Evolutionary conservation across 2,113 vertebrate genomes (phyloP), one percentile per base, ranked within the genome.

Genomic region (Polypterus senegalus): DNA sequence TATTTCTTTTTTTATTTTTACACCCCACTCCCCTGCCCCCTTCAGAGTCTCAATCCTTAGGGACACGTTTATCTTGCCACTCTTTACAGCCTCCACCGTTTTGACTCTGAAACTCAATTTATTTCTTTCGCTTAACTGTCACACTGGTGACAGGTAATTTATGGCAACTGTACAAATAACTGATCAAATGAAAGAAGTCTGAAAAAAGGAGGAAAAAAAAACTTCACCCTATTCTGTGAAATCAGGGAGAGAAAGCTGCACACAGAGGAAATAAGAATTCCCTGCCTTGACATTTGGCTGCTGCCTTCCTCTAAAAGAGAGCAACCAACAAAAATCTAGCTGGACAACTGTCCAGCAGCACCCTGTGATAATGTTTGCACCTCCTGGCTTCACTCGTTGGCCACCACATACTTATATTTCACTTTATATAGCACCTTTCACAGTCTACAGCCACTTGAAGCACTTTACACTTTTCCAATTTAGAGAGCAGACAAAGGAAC

Each of bases 101-200:
- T 67, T 63, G 63, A 63, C 69, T 63, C 49, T 60, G 62, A 65
- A 74, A 69, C 65, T 67, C 62, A 70, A 68, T 70, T 72, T 70
- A 68, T 74, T 71, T 61, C 61, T 62, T 55, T 47, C 51, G 58
- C 69, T 54, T 65, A 69, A 59, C 72, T 71, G 74, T 69, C 70
- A 74, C 67, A 66, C 72, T 67, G 66, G 45, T 70, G 66, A 73
- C 60, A 62, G 63, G 70, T 73, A 69, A 73, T 72, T 77, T 70
- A 72, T 68, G 65, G 68, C 66, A 62, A 60, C 63, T 46, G 53
- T 49, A 61, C 52, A 60, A 53, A 46, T 58, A 73, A 69, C 69
- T 67, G 49, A 47, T n/a, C 58, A 46, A 60, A 61, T 63, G 61
- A 54, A 49, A 65, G 60, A 58, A 64, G 63, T 67, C 64, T 47